These are phyloP conservation scores for Hyla sarda DNA, from an alignment of 2,113 vertebrate species.

Conservation along the genomic window DNA sequence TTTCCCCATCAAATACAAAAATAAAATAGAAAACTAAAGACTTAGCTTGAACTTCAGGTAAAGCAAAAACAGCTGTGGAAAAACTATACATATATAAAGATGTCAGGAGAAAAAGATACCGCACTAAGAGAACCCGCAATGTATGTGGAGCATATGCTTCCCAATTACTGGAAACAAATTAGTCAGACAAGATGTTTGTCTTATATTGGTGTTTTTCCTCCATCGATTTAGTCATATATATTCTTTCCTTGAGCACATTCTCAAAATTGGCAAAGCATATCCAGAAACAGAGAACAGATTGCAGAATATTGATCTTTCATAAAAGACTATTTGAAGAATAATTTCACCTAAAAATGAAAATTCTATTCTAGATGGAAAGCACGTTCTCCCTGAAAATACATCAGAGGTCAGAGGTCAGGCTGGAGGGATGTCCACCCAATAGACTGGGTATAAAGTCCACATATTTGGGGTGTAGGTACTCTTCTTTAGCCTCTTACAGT, in stretches of 20 bases:
- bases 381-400: neutral
- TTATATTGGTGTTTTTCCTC: neutral
- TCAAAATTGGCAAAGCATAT: conserved; percentile 13
- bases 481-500: too few species aligned
- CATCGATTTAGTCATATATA: conserved; percentile 12
- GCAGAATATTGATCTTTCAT: conserved; percentile 4
- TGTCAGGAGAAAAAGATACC: neutral
- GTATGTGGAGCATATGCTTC: conserved; percentile 1
- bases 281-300: conserved; percentile 8
- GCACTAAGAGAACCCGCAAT: neutral
- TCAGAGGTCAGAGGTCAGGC: neutral
- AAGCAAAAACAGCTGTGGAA: neutral
- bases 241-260: conserved; percentile 20
- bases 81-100: neutral
- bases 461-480: neutral
- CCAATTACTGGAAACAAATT: neutral
- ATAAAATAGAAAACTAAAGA: too few species aligned
- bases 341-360: conserved; percentile 12
- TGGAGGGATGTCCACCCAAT: neutral
- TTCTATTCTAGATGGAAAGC: neutral
- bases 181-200: conserved; percentile 7
- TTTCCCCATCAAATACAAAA: too few species aligned
- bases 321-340: conserved; percentile 5
- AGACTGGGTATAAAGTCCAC: neutral
- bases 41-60: neutral